Evolutionary conservation across 2,888 invertebrate genomes (phyloP).

Genomic region (Spilosoma lubricipeda): DNA sequence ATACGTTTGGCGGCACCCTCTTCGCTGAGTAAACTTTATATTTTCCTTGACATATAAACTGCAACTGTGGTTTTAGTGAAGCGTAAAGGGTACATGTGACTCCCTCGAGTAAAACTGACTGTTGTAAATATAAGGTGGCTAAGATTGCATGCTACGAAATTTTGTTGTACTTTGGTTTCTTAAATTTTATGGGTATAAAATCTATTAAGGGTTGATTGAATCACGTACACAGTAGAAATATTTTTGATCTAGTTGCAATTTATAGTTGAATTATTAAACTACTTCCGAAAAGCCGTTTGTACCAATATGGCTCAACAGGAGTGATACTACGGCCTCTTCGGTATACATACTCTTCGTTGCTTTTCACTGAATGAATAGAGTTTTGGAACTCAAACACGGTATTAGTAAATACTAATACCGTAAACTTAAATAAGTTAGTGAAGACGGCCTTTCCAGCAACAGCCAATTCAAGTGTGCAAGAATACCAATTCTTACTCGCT

Average conservation of each 20-base stretch:
- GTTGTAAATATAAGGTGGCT: not conserved
- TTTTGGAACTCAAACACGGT: no score
- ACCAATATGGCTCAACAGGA: not conserved
- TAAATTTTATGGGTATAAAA: conserved; percentile 1
- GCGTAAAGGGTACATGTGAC: conserved; percentile 8
- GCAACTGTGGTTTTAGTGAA: conserved; percentile 3
- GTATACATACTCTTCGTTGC: not conserved
- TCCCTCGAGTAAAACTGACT: not conserved
- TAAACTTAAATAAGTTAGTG: no score
- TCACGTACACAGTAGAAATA: not conserved
- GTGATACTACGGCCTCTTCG: not conserved
- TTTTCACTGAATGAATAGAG: not conserved
- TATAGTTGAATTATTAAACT: not conserved
- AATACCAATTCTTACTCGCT: not conserved
- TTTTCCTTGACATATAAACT: conserved; percentile 17
- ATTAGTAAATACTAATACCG: no score
- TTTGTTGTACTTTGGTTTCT: not conserved
- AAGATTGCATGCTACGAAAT: conserved; percentile 1
- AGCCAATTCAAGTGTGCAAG: not conserved
- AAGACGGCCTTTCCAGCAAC: not conserved
- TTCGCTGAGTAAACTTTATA: conserved; percentile 17
- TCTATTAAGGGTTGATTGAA: not conserved
- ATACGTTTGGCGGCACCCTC: conserved; percentile 18
- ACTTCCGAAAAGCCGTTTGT: no score
- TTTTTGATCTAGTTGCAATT: not conserved